Base-by-base conservation (phyloP, 2,797 vertebrate species). In the Sebastolobus altivelis region DNA sequence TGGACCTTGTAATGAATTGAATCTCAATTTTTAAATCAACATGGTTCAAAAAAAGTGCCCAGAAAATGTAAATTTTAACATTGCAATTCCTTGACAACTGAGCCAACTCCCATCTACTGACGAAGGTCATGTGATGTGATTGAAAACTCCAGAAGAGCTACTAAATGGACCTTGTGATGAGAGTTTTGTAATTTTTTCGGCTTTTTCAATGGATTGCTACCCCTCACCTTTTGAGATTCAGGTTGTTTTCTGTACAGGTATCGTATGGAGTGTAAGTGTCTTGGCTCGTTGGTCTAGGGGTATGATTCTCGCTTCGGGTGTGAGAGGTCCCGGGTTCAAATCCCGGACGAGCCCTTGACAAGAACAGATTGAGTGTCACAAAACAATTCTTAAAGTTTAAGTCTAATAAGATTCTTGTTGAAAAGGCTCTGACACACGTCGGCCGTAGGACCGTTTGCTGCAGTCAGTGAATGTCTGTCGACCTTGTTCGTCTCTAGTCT, bases 261-360 rank as follows among this genome's bases (percentile, higher is more conserved):
- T 12, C 10, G 5, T 52, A n/a, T 2, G 37, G 7, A 14, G 14
- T 18, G 7, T 46, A 7, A 0, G 18, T 46, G 16, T 46, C 43
- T 46, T 18, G 70, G 43, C 43, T 46, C 16, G 7, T 18, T 46
- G 43, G 43, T 46, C 16, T 46, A 18, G 0, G 43, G 0, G 43
- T 46, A 18, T 46, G 43, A 46, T 6, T 46, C 1, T 46, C 0
- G 7, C 7, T 18, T 46, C 0, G 0, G 16, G 72, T 96, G 94
- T 90, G 88, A 95, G 94, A 95, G 92, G 94, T 95, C 93, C 92
- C 77, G 92, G 94, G 94, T 95, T 95, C 93, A 94, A 95, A 95
- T 95, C 95, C 94, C 93, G 92, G 94, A 95, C 88, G 94, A 95
- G 93, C 94, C 95, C 94, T n/a, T 55, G n/a, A 13, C 1, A 4